Evolutionary conservation across 2,797 vertebrate species (phyloP), one percentile per base, ranked within the genome.

Genomic region (Peromyscus melanophrys): DNA sequence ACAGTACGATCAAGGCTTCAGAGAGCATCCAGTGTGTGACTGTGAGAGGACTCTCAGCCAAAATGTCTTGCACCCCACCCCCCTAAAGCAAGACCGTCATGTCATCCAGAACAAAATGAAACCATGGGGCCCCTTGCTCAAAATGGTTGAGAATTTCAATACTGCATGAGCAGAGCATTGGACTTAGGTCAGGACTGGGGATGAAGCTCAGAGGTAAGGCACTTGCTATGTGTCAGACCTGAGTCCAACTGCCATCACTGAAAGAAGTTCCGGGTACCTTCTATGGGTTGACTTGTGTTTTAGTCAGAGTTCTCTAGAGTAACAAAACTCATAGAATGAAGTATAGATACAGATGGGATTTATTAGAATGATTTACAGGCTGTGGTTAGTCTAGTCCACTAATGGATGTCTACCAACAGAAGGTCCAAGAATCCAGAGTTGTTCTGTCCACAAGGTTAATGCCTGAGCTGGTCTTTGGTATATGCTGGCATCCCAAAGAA

Each of bases 101-200:
- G 19, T 46, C 37, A 90, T 25, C 37, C 29, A 73, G 31, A 63
- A 21, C 31, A 57, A 90, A 86, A 75, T 75, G 37, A 81, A 81
- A 57, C 17, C 9, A 9, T 37, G 17, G 10, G 49, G 4, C 1
- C 1, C 27, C 40, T 25, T 69, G 63, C n/a, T 65, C 9, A 85
- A 65, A 29, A 82, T 4, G 7, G 49, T 71, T 46, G 77, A 63
- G 29, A 55, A 73, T 75, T 78, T 69, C 49, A 73, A 52, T 19
- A 6, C 5, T 14, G 37, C 17, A 40, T 6, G 6, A 57, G 23
- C 46, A 46, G 6, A 34, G 21, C 25, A 5, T 75, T 88, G 29
- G 46, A 25, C 5, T 49, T n/a, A 23, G 1, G 4, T 9, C 13
- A 13, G 52, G 4, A 9, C 34, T 7, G 2, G 46, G 23, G 8